Base-by-base conservation (phyloP, 2,888 invertebrate species). In the Digitonthophagus gazella region DNA sequence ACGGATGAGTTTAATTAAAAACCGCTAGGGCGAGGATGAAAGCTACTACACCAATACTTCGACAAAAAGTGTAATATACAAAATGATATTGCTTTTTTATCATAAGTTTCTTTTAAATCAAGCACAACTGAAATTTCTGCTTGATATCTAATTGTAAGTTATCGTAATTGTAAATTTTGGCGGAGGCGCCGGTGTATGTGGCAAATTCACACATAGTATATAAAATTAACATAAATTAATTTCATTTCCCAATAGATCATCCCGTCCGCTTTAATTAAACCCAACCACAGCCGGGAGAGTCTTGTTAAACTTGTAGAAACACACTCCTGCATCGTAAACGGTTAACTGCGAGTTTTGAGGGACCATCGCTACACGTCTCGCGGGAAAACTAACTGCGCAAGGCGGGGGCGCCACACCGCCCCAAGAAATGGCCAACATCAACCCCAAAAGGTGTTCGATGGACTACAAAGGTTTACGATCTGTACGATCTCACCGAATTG, bases 1-100 rank as follows among this genome's bases (percentile, higher is more conserved):
- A 61, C 61, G 19, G 61, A 61, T 61, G 18, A 61, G n/a, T 61
- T 61, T 61, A 61, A 61, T 61, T 61, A 61, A 61, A 61, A 61
- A 61, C 61, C 11, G 11, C 28, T 44, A 11, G 28, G 8, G 6
- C 3, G 28, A 44, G 11, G 11, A 44, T 44, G 8, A 44, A 44
- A 1, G 28, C 8, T 2, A 8, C 11, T 44, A 11, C 28, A 44
- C n/a, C n/a, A n/a, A n/a, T n/a, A n/a, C n/a, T n/a, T n/a, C n/a
- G n/a, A n/a, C n/a, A n/a, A n/a, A n/a, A n/a, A n/a, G n/a, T n/a
- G n/a, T n/a, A n/a, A n/a, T n/a, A n/a, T n/a, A n/a, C n/a, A n/a
- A n/a, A n/a, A n/a, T n/a, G n/a, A n/a, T n/a, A n/a, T n/a, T n/a
- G n/a, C n/a, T n/a, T n/a, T n/a, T n/a, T n/a, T n/a, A n/a, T n/a